Conservation (phyloP, 2,113 vertebrate genomes). For the Oreotrochilus melanogaster region DNA sequence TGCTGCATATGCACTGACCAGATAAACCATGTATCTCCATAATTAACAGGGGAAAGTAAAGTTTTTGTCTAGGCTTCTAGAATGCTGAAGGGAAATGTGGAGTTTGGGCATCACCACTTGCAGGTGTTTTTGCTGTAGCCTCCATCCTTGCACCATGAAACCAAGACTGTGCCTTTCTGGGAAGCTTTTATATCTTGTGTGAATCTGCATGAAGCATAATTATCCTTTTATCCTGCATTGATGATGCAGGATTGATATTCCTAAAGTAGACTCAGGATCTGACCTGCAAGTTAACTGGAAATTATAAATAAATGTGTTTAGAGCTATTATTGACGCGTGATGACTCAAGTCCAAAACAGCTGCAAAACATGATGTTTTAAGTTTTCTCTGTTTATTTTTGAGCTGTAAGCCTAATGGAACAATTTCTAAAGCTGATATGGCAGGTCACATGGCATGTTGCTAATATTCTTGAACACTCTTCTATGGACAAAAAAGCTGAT, state of each 20-base stretch:
- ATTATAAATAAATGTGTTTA: neutral
- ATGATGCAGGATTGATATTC: neutral
- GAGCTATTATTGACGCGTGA: neutral
- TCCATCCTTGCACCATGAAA: neutral
- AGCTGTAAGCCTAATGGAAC: neutral
- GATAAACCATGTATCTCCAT: neutral
- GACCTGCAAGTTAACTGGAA: conserved; percentile 19
- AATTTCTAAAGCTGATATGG: neutral
- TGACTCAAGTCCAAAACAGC: neutral
- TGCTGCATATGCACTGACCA: neutral
- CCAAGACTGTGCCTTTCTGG: neutral
- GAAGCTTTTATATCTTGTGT: neutral
- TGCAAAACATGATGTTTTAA: conserved; percentile 5
- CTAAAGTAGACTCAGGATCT: neutral
- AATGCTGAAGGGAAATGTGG: neutral
- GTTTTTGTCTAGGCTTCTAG: neutral
- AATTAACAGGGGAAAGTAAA: neutral
- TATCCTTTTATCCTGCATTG: neutral
- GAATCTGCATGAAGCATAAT: neutral
- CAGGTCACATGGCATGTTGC: neutral
- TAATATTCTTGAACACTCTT: neutral
- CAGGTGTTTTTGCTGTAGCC: neutral
- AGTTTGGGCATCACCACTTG: fast-evolving
- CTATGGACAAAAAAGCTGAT: neutral
- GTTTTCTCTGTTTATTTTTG: neutral